phyloP scores from a whole-genome alignment of 2,113 vertebrate species.

The Austrofundulus limnaeus region DNA sequence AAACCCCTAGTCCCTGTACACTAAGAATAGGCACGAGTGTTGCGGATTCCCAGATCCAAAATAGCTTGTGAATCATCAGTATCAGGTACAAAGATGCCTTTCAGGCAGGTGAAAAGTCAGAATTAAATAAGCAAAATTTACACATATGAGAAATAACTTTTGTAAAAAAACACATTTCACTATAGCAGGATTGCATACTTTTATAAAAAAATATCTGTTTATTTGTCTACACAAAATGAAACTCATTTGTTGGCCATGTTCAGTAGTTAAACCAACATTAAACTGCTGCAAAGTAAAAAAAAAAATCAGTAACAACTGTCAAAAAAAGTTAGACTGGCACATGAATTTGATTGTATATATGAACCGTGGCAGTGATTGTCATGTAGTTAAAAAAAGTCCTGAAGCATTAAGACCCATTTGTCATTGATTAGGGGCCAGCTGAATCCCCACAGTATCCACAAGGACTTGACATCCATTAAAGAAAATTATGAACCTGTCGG shows the following conservation, averaged over 20 bases:
- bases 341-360: background rate
- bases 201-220: too few relatives aligned
- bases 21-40: background rate
- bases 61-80: background rate
- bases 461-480: constrained; percentile 46
- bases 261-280: too few relatives aligned
- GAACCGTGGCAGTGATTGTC: background rate
- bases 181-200: background rate
- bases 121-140: background rate
- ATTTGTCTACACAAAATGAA: too few relatives aligned
- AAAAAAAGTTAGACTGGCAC: background rate
- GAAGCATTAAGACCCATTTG: constrained; percentile 15
- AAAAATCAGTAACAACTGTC: background rate
- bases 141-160: background rate
- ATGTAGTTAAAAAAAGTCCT: background rate
- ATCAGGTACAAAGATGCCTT: background rate
- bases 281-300: background rate
- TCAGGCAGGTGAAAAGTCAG: background rate
- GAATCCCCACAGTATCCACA: constrained; percentile 39
- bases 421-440: constrained; percentile 30
- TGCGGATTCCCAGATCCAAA: constrained; percentile 1
- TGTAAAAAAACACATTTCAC: background rate
- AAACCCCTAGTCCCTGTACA: background rate
- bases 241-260: too few relatives aligned
- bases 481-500: constrained; percentile 50